Evolutionary conservation across 2,888 invertebrate species (phyloP).

Genomic region (Campaea margaritaria): DNA sequence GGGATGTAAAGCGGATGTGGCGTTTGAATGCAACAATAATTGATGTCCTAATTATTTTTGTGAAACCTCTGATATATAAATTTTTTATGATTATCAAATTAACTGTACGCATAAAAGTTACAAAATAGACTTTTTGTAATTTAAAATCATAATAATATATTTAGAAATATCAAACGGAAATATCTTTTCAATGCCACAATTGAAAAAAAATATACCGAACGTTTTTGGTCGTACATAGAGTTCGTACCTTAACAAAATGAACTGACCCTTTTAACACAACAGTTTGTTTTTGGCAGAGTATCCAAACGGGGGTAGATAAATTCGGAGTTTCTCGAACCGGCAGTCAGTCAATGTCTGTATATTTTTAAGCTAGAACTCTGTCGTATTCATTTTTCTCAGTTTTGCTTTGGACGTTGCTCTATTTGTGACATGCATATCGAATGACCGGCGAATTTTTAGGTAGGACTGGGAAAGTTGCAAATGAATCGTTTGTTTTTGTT

Average conservation of each 20-base stretch:
- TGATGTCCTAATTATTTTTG: too few species aligned
- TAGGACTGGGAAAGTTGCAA: constrained; percentile 22
- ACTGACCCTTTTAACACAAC: neutral
- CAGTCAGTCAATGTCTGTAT: constrained; percentile 55
- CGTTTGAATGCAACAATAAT: too few species aligned
- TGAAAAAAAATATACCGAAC: too few species aligned
- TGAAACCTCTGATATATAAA: too few species aligned
- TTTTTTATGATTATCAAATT: too few species aligned
- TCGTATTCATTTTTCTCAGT: constrained; percentile 39
- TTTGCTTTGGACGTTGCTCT: constrained; percentile 19
- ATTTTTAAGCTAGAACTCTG: constrained; percentile 50
- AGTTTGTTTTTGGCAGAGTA: constrained; percentile 40
- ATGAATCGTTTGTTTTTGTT: constrained; percentile 17
- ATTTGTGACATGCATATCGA: constrained; percentile 31
- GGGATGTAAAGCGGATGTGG: too few species aligned
- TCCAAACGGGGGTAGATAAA: constrained; percentile 34
- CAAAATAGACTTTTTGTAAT: too few species aligned
- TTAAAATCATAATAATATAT: too few species aligned
- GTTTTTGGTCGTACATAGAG: too few species aligned
- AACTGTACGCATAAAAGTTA: too few species aligned
- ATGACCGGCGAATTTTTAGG: constrained; percentile 27
- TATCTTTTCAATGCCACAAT: too few species aligned
- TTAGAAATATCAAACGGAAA: too few species aligned
- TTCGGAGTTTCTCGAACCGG: constrained; percentile 37
- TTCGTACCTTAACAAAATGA: neutral